Percentiles rank a stretch among this genome's conserved stretches.
Conservation (phyloP, 2,888 invertebrate genomes). For the Netelia fuscicornis region DNA sequence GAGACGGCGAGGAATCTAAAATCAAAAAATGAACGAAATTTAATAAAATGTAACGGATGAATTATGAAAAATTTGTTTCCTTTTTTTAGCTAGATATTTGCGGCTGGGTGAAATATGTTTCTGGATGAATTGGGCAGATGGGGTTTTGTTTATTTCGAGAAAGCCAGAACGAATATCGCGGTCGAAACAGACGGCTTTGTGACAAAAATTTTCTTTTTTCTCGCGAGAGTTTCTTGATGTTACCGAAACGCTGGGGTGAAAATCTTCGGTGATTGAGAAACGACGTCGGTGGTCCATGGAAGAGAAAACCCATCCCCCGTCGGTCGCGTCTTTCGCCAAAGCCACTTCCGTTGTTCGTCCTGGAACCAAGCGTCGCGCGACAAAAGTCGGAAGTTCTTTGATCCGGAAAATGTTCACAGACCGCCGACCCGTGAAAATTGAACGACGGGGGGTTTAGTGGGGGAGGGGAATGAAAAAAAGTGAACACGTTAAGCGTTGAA, state of each 20-base stretch:
- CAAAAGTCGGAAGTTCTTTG: slow-evolving; percentile 53
- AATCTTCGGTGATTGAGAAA: not conserved
- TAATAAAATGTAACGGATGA: not conserved
- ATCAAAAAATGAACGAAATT: slow-evolving; percentile 23
- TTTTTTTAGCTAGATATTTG: not conserved
- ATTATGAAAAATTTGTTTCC: not conserved
- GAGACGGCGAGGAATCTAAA: slow-evolving; percentile 68
- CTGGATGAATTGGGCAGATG: not conserved
- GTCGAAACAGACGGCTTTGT: slow-evolving; percentile 20
- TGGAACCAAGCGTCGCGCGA: not conserved
- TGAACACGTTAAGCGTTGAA: not conserved
- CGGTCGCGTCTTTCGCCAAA: slow-evolving; percentile 17
- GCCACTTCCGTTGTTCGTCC: slow-evolving; percentile 22
- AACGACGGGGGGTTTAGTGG: not conserved
- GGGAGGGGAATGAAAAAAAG: not conserved
- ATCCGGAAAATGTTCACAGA: slow-evolving; percentile 41
- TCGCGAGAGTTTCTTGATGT: not conserved
- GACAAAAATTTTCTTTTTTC: not conserved
- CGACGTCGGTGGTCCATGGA: slow-evolving; percentile 44
- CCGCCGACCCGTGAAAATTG: slow-evolving; percentile 10
- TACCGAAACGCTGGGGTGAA: not conserved
- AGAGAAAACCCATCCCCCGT: slow-evolving; percentile 18
- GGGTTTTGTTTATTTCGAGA: slow-evolving; percentile 14
- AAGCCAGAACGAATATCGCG: slow-evolving; percentile 39
- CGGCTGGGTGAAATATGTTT: not conserved